Evolutionary conservation across 2,797 vertebrate genomes (phyloP).

Genomic region (Hippoglossus hippoglossus): DNA sequence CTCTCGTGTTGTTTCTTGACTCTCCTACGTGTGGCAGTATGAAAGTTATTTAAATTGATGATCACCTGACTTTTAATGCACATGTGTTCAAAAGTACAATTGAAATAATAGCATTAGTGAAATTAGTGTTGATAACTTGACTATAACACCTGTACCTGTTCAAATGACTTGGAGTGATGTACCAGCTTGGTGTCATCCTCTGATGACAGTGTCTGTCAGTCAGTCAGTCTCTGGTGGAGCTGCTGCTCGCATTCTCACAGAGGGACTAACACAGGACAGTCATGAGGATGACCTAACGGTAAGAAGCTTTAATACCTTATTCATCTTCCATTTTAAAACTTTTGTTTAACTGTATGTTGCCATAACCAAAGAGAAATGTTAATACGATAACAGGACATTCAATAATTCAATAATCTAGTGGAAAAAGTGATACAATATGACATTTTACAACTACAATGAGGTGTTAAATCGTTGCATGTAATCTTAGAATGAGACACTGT

Average conservation of each 20-base stretch:
- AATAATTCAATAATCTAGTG: too few relatives aligned
- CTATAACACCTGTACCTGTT: neutral
- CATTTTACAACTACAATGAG: neutral
- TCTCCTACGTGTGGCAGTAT: too few relatives aligned
- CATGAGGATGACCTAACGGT: constrained; percentile 64
- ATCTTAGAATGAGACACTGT: neutral
- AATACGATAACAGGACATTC: too few relatives aligned
- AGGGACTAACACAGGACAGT: constrained; percentile 17
- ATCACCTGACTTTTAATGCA: neutral
- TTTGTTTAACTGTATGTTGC: neutral
- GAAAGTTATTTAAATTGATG: neutral
- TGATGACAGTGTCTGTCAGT: constrained; percentile 31
- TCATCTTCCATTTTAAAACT: neutral
- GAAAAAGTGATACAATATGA: too few relatives aligned
- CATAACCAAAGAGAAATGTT: neutral
- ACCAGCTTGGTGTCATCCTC: constrained; percentile 27
- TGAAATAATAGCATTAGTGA: neutral
- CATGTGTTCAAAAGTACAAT: neutral
- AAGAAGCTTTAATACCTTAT: constrained; percentile 3
- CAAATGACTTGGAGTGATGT: constrained; percentile 33
- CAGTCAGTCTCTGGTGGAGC: constrained; percentile 55
- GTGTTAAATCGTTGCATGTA: neutral
- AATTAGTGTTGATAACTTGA: too few relatives aligned
- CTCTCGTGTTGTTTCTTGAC: neutral
- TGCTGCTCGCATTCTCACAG: constrained; percentile 39